Base-by-base conservation (phyloP, 2,797 vertebrate genomes). In the Diceros bicornis region DNA sequence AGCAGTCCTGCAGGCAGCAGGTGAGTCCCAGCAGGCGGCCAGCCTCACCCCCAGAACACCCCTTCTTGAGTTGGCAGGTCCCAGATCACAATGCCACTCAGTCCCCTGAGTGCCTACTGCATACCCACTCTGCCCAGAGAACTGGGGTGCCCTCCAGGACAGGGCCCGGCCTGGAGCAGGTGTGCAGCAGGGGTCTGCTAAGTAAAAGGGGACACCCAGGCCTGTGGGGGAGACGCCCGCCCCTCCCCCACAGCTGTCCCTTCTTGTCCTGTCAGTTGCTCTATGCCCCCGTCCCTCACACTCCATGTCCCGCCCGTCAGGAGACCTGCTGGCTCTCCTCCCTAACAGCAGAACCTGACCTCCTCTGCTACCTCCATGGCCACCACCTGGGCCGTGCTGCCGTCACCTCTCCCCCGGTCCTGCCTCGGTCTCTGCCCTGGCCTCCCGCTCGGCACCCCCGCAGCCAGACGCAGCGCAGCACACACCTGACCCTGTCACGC, bases 301-400 rank as follows among this genome's bases (percentile, higher is more conserved):
- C 32, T 25, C 55, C 29, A 7, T 29, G 16, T 10, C 55, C 23
- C 8, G 2, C 6, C 83, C 7, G 0, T 18, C 21, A 32, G 62
- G 23, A 62, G 44, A 32, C 14, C 34, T 4, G 14, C 25, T 57
- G 0, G 0, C 17, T 2, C 0, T 6, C 6, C 9, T 5, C 6
- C 6, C 14, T 5, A n/a, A 29, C 25, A 23, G 23, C 72, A n/a
- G 61, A 88, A 20, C 14, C 7, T 11, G 55, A 57, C 55, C 57
- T 59, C 57, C 50, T 41, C n/a, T 11, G 27, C 34, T 34, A 7
- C 55, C 69, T 55, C 34, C 29, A 69, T 5, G 3, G 2, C 69
- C 29, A 8, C 13, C 10, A 37, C 84, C 68, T 5, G 13, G 2
- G 17, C 66, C 5, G 23, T 27, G 84, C 34, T 4, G 55, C 34